Percentiles rank a stretch among this genome's conserved stretches.
Conservation (phyloP, 1,140 invertebrate species). For the Drosophila saltans region DNA sequence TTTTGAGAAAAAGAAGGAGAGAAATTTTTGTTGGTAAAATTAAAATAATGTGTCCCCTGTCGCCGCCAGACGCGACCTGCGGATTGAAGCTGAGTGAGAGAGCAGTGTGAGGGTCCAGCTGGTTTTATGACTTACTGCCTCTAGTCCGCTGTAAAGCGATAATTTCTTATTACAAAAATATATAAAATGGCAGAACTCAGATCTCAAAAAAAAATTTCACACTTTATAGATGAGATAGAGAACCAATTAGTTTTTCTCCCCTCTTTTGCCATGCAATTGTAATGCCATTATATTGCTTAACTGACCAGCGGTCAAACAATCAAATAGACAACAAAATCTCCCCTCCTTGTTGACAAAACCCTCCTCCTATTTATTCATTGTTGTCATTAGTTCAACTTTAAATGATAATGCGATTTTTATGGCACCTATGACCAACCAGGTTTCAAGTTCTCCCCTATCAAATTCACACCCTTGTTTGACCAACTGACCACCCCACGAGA, state of each 20-base stretch:
- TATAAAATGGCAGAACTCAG: background rate
- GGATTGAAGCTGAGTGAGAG: background rate
- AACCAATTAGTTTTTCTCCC: background rate
- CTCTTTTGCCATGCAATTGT: background rate
- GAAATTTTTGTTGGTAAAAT: slow-evolving; percentile 62
- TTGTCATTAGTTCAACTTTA: slow-evolving; percentile 53
- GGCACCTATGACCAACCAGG: slow-evolving; percentile 34
- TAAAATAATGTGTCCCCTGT: slow-evolving; percentile 82
- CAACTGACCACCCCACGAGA: slow-evolving; percentile 22
- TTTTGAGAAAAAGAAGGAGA: slow-evolving; percentile 51
- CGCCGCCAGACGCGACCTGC: slow-evolving; percentile 64
- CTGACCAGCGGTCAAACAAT: slow-evolving; percentile 17
- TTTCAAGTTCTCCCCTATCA: slow-evolving; percentile 7
- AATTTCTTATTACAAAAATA: slow-evolving; percentile 29
- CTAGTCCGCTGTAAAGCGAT: slow-evolving; percentile 12
- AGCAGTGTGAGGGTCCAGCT: slow-evolving; percentile 18
- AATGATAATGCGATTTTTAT: slow-evolving; percentile 75
- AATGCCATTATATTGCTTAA: background rate
- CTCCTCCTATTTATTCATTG: slow-evolving; percentile 7
- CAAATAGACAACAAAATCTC: background rate
- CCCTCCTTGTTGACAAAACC: slow-evolving; percentile 6
- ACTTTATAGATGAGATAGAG: background rate
- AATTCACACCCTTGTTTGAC: slow-evolving; percentile 57
- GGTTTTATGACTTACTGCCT: slow-evolving; percentile 19
- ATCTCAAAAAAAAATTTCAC: background rate